Evolutionary conservation across 2,888 invertebrate genomes (phyloP).

Genomic region (Bombyx huttoni): DNA sequence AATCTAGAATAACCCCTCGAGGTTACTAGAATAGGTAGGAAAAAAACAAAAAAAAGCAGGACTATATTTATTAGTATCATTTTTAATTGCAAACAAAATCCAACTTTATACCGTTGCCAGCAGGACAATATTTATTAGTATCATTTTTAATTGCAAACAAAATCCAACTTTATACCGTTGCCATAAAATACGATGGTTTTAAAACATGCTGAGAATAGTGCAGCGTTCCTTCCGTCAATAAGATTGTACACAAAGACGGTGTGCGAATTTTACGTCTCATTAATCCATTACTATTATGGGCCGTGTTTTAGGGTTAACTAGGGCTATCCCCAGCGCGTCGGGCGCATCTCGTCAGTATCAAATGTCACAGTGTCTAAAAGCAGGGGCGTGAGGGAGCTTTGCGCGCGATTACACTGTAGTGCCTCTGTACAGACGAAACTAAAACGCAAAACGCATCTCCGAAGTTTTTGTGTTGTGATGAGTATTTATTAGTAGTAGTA

Average conservation of each 20-base stretch:
- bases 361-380: conserved; percentile 51
- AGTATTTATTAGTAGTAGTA: too few relatives aligned
- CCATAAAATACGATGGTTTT: background rate
- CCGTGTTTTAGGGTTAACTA: conserved; percentile 53
- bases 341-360: conserved; percentile 46
- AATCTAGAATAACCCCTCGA: too few relatives aligned
- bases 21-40: too few relatives aligned
- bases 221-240: background rate
- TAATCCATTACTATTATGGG: conserved; percentile 57
- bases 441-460: conserved; percentile 3
- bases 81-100: too few relatives aligned
- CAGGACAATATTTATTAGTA: too few relatives aligned
- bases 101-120: too few relatives aligned
- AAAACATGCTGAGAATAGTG: background rate
- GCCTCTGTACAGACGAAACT: conserved; percentile 13
- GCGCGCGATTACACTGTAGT: conserved; percentile 33
- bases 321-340: conserved; percentile 42
- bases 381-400: conserved; percentile 18
- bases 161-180: too few relatives aligned
- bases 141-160: too few relatives aligned
- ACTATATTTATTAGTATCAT: too few relatives aligned
- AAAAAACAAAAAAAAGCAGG: too few relatives aligned
- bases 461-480: too few relatives aligned
- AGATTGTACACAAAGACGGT: conserved; percentile 1
- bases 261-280: conserved; percentile 9